Evolutionary conservation across 2,888 invertebrate species (phyloP).

Genomic region (Tiphia femorata): DNA sequence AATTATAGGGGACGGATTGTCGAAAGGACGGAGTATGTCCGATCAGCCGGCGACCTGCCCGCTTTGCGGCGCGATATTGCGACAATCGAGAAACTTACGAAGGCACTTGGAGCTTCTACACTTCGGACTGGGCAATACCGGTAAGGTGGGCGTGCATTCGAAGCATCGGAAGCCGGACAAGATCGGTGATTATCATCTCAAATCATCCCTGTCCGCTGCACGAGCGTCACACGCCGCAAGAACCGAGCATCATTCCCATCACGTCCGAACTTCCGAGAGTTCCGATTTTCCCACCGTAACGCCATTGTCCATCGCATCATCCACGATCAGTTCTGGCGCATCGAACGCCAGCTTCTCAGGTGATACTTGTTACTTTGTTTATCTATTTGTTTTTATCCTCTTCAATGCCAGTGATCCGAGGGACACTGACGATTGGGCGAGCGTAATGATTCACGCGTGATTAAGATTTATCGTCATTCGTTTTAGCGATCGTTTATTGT

Average conservation of each 20-base stretch:
- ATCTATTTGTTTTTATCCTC: background rate
- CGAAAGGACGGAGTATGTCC: slow-evolving; percentile 72
- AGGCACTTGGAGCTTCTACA: slow-evolving; percentile 70
- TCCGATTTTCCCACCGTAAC: slow-evolving; percentile 47
- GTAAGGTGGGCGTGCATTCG: slow-evolving; percentile 44
- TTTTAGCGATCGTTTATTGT: no score
- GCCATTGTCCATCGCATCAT: slow-evolving; percentile 50
- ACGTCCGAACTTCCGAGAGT: slow-evolving; percentile 43
- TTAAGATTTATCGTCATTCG: no score
- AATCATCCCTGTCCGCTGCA: slow-evolving; percentile 36
- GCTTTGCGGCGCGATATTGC: slow-evolving; percentile 72
- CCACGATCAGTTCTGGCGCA: slow-evolving; percentile 41
- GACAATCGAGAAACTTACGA: slow-evolving; percentile 73
- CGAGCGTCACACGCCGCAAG: slow-evolving; percentile 37
- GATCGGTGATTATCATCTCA: slow-evolving; percentile 40
- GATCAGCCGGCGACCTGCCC: slow-evolving; percentile 75
- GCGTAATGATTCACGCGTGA: background rate
- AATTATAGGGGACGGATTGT: slow-evolving; percentile 61
- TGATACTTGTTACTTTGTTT: slow-evolving; percentile 28
- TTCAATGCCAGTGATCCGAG: background rate
- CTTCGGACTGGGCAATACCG: slow-evolving; percentile 55
- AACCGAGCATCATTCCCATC: slow-evolving; percentile 34
- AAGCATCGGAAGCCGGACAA: slow-evolving; percentile 43
- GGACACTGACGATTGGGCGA: background rate
- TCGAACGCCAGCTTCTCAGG: slow-evolving; percentile 53